Conservation (phyloP, 2,888 invertebrate species). For the Scaptomyza reducta region DNA sequence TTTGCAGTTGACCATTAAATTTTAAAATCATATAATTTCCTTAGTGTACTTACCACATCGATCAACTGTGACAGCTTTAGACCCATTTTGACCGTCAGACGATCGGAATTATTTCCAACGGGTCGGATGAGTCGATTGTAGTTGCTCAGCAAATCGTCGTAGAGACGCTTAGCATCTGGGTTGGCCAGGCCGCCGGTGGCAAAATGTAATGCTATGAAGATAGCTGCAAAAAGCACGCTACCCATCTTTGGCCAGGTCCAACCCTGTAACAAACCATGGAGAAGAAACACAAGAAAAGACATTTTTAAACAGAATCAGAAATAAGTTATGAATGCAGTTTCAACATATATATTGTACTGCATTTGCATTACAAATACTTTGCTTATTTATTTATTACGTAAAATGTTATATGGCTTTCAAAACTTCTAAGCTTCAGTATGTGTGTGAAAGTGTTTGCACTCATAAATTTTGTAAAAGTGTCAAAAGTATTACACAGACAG, state of each 20-base stretch:
- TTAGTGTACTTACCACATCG: conserved; percentile 91
- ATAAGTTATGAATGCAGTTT: conserved; percentile 44
- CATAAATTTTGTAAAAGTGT: conserved; percentile 74
- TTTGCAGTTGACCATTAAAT: no score
- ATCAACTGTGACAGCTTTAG: conserved; percentile 95
- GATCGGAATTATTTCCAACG: conserved; percentile 96
- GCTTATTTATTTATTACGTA: conserved; percentile 10
- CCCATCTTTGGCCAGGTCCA: conserved; percentile 94
- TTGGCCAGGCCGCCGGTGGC: conserved; percentile 92
- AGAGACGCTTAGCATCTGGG: conserved; percentile 96
- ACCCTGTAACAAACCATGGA: conserved; percentile 87
- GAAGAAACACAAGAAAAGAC: not conserved
- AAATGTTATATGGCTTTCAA: conserved; percentile 6
- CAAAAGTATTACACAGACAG: conserved; percentile 65
- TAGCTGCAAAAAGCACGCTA: conserved; percentile 89
- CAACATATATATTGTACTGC: conserved; percentile 15
- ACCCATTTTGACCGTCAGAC: conserved; percentile 97
- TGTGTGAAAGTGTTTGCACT: conserved; percentile 29
- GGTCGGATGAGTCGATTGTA: conserved; percentile 98
- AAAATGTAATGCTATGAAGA: conserved; percentile 91
- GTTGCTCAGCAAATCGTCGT: conserved; percentile 97
- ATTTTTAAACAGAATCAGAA: conserved; percentile 27
- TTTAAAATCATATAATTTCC: no score
- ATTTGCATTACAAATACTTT: conserved; percentile 33
- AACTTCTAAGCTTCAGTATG: conserved; percentile 1